Evolutionary conservation across 2,888 invertebrate genomes (phyloP), one percentile per base, ranked within the genome.

Genomic region (Tyria jacobaeae): DNA sequence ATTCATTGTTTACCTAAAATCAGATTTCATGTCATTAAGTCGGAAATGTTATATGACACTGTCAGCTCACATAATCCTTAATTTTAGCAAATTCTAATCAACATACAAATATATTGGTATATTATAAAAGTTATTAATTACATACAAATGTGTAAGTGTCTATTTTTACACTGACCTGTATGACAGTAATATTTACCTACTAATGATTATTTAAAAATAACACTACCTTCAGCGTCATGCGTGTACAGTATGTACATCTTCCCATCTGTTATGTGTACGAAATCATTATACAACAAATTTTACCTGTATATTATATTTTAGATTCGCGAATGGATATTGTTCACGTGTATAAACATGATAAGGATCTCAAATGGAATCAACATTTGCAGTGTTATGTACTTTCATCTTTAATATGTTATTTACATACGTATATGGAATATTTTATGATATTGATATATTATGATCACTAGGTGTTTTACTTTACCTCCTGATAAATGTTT

Each of bases 261-360:
- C 12, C 24, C 56, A 37, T 37, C 24, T 39, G 25, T 51, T 39
- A 39, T 41, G 44, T 47, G 35, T 50, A 57, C 21, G 39, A 31
- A 57, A 51, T 51, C 41, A 31, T 51, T 50, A 41, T 58, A 58
- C 41, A 24, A 21, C 27, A 17, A 37, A 39, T 1, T 57, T 49
- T 49, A 17, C 27, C 57, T 35, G 49, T 39, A 49, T n/a, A 44
- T 7, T 27, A 39, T 49, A 34, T 41, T 51, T 24, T 58, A 10
- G n/a, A 25, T 35, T 51, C 25, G 14, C 35, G 15, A 44, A 24
- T 14, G 52, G 44, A 21, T 24, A 51, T 34, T 52, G 10, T 59
- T 50, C 50, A 41, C 39, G 52, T 52, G 58, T 52, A 27, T 27
- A 58, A 52, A 58, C 58, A 52, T 44, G 52, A 59, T 52, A 44